Conservation (phyloP, 2,888 invertebrate species). For the Callinectes sapidus region DNA sequence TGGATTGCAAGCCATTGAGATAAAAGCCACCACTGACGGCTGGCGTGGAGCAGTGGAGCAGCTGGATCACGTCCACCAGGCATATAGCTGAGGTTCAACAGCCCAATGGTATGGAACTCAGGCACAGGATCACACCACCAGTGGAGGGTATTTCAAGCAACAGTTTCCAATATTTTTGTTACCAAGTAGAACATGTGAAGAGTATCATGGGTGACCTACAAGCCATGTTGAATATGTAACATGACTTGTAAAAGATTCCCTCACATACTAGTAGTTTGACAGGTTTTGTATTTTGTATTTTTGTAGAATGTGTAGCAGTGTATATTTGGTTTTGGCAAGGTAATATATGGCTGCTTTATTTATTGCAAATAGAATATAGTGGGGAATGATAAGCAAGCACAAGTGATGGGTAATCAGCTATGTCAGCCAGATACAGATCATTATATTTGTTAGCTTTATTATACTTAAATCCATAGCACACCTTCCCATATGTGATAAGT, state of each 20-base stretch:
- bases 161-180: neutral
- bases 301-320: neutral
- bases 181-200: neutral
- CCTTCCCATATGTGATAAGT: neutral
- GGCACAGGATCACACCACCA: conserved; percentile 3
- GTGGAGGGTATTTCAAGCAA: neutral
- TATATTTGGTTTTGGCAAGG: neutral
- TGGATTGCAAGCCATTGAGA: neutral
- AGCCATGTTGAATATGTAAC: neutral
- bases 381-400: conserved; percentile 2
- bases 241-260: neutral
- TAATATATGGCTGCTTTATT: neutral
- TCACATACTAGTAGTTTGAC: neutral
- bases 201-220: neutral
- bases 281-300: conserved; percentile 31
- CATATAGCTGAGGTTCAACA: neutral
- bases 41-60: neutral
- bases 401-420: neutral
- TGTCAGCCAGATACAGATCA: neutral
- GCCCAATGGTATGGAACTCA: neutral
- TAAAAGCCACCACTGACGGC: neutral
- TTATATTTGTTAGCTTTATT: neutral
- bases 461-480: neutral
- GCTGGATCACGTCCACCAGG: neutral
- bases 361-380: neutral